Evolutionary conservation across 2,888 invertebrate species (phyloP).

Genomic region (Antheraea assamensis): DNA sequence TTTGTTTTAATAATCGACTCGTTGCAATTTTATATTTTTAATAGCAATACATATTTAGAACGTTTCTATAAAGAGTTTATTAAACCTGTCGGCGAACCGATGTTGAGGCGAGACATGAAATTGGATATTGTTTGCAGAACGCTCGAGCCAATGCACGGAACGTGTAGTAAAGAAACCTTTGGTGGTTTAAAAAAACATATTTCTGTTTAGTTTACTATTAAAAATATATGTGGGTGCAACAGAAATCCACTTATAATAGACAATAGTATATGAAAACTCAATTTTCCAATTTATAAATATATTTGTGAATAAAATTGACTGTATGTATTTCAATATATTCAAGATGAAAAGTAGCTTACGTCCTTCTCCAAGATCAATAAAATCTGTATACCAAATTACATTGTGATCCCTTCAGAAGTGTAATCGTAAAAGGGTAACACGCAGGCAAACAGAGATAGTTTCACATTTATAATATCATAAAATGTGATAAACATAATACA

Average conservation of each 20-base stretch:
- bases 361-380: too few species aligned
- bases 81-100: slow-evolving; percentile 28
- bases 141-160: slow-evolving; percentile 32
- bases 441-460: too few species aligned
- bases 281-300: neutral
- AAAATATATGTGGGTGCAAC: neutral
- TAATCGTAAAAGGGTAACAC: too few species aligned
- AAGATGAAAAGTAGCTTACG: too few species aligned
- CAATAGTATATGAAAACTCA: neutral
- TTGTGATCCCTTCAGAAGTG: too few species aligned
- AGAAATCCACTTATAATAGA: neutral
- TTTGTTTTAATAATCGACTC: slow-evolving; percentile 16
- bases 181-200: neutral
- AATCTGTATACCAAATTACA: too few species aligned
- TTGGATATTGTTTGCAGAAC: slow-evolving; percentile 58
- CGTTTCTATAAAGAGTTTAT: slow-evolving; percentile 30
- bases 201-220: neutral
- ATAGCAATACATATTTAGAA: slow-evolving; percentile 25
- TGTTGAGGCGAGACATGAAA: slow-evolving; percentile 43
- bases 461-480: too few species aligned
- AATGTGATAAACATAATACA: too few species aligned
- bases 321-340: too few species aligned
- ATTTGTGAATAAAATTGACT: neutral
- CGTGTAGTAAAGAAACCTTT: neutral
- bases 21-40: slow-evolving; percentile 16